Evolutionary conservation across 2,888 invertebrate species (phyloP).

Genomic region (Vesta saturnalis): DNA sequence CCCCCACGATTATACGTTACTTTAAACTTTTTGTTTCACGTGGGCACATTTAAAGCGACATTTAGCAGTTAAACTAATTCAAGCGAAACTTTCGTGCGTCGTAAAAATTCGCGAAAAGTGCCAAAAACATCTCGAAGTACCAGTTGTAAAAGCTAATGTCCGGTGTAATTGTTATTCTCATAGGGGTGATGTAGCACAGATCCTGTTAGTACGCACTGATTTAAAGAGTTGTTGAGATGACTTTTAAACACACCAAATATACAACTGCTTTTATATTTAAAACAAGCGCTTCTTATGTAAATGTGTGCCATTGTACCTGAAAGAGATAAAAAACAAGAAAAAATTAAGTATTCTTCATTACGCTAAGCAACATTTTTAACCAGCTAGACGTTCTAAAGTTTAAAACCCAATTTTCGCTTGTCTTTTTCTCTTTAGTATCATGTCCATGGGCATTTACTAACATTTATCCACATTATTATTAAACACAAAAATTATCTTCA

Average conservation of each 20-base stretch:
- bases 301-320: no score
- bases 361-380: no score
- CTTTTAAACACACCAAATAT: conserved; percentile 7
- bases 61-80: conserved; percentile 32
- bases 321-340: no score
- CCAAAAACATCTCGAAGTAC: conserved; percentile 30
- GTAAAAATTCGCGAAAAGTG: conserved; percentile 40
- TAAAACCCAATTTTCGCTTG: no score
- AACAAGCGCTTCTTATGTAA: no score
- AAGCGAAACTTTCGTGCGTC: conserved; percentile 29
- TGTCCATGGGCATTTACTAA: no score
- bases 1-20: conserved; percentile 31
- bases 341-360: no score
- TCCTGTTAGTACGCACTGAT: conserved; percentile 25
- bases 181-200: conserved; percentile 25
- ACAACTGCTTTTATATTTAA: no score
- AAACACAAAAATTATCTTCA: no score
- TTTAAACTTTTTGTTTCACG: conserved; percentile 32
- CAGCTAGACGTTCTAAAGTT: no score
- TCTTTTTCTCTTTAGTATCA: no score
- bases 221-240: conserved; percentile 19
- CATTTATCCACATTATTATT: no score
- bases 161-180: conserved; percentile 40
- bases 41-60: conserved; percentile 36
- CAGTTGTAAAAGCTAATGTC: conserved; percentile 39